Evolutionary conservation across 2,888 invertebrate species (phyloP).

Genomic region (Aphrophora alni): DNA sequence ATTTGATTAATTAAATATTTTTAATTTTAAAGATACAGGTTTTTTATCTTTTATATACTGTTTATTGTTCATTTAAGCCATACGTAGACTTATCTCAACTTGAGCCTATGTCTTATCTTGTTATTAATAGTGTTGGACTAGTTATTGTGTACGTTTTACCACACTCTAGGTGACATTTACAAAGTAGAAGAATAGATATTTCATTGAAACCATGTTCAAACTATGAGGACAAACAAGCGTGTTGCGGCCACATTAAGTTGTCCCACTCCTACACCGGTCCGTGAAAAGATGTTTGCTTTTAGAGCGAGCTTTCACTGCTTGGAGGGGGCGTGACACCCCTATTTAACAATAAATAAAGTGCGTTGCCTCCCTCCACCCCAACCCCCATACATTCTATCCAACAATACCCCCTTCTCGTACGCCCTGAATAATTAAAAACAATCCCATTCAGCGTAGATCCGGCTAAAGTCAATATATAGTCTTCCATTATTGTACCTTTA

Average conservation of each 20-base stretch:
- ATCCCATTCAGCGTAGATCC: background rate
- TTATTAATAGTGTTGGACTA: no score
- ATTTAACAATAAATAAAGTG: constrained; percentile 1
- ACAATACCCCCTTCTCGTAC: background rate
- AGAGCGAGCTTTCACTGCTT: background rate
- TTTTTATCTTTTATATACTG: no score
- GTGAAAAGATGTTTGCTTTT: constrained; percentile 9
- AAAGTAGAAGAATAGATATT: background rate
- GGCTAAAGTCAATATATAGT: background rate
- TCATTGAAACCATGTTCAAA: background rate
- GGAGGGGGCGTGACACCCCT: background rate
- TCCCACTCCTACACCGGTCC: background rate
- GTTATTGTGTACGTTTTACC: no score
- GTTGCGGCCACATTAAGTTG: background rate
- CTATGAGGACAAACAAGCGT: no score
- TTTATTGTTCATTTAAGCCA: no score
- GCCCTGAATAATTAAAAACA: background rate
- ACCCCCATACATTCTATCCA: background rate
- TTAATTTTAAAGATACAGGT: no score
- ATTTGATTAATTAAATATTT: no score
- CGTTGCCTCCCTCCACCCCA: background rate
- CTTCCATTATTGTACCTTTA: background rate
- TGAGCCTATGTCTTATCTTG: no score
- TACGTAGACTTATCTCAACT: no score
- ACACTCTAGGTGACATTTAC: no score